These are phyloP conservation scores for Garrulus glandarius DNA, from an alignment of 2,797 vertebrate genomes.

Conservation along the genomic window DNA sequence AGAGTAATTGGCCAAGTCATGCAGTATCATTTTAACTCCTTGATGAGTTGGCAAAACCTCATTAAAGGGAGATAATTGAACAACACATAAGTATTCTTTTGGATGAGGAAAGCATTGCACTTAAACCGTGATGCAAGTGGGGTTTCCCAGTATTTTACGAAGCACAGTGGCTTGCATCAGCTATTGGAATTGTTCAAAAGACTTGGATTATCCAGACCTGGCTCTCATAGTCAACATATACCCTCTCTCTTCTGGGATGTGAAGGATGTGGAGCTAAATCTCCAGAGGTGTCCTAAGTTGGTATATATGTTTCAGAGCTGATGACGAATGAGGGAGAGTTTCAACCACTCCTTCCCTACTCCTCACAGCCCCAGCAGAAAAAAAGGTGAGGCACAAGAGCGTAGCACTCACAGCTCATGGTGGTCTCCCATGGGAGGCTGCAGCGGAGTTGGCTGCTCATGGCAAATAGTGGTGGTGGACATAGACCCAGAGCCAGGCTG, in stretches of 20 bases:
- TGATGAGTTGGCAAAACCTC: background rate
- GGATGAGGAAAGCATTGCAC: background rate
- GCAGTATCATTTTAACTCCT: background rate
- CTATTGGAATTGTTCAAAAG: background rate
- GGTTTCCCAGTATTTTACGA: background rate
- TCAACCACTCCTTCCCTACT: background rate
- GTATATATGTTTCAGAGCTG: background rate
- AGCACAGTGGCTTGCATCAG: background rate
- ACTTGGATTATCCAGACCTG: background rate
- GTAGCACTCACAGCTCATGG: background rate
- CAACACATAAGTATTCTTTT: background rate
- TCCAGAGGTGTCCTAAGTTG: background rate
- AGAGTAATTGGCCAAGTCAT: background rate
- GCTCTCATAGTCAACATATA: accelerated
- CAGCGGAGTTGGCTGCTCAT: background rate
- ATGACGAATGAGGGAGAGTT: background rate
- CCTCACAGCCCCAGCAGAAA: background rate
- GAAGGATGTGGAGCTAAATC: background rate
- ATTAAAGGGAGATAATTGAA: background rate
- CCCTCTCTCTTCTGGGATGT: background rate
- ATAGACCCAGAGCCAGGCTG: background rate
- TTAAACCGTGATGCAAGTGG: background rate
- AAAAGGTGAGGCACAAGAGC: accelerated
- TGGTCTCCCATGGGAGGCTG: background rate
- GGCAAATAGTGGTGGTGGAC: background rate